phyloP scores from a whole-genome alignment of 1,140 invertebrate species.

The Manduca sexta region DNA sequence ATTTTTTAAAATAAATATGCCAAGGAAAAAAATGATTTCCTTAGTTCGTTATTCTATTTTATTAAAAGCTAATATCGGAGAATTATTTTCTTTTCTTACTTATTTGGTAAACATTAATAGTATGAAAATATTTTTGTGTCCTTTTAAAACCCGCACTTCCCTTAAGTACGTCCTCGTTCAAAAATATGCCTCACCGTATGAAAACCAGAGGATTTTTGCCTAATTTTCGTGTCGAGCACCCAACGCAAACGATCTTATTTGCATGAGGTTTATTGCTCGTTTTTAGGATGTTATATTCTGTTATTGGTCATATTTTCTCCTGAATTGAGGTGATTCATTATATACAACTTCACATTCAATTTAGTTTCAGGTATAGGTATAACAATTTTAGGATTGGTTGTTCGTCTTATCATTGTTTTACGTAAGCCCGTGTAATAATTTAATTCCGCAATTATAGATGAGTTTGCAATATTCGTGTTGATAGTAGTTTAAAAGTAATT shows the following conservation, averaged over 20 bases:
- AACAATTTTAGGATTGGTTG: too few relatives aligned
- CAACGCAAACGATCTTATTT: conserved; percentile 19
- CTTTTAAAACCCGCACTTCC: background rate
- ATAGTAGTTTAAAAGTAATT: too few relatives aligned
- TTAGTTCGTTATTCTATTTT: background rate
- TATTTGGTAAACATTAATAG: background rate
- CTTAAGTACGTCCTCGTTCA: conserved; percentile 1
- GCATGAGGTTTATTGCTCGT: conserved; percentile 15
- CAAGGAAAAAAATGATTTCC: background rate
- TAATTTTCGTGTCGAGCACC: conserved; percentile 18
- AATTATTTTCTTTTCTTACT: background rate
- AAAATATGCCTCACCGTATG: conserved; percentile 18
- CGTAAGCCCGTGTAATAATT: too few relatives aligned
- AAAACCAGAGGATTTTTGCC: conserved; percentile 13
- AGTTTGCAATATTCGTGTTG: too few relatives aligned
- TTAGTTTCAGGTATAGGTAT: background rate
- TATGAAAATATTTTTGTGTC: background rate
- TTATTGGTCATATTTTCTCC: conserved; percentile 5
- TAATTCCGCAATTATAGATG: too few relatives aligned
- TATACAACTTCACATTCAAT: background rate
- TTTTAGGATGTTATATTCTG: conserved; percentile 10
- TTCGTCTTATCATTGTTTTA: too few relatives aligned
- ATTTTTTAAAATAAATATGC: background rate
- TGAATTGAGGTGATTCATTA: background rate
- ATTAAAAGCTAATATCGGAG: background rate